phyloP scores from a whole-genome alignment of 2,888 invertebrate genomes.

The Ectobius pallidus region DNA sequence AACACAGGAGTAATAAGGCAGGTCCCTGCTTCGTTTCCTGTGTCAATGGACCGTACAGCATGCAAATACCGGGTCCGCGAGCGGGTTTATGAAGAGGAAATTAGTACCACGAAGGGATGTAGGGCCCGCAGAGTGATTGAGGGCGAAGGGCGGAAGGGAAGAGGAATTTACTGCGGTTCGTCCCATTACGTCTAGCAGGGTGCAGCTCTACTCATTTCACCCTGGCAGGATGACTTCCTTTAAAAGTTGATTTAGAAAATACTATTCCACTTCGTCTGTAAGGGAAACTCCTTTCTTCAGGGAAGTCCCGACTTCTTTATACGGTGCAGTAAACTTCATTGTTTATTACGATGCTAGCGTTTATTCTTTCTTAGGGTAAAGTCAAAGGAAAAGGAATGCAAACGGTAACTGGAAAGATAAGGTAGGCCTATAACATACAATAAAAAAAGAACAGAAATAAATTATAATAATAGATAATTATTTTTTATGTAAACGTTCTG shows the following conservation, averaged over 20 bases:
- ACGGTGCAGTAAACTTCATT: no score
- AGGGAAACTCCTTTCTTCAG: no score
- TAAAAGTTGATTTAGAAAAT: conserved; percentile 26
- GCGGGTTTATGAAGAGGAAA: conserved; percentile 27
- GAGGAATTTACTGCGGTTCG: conserved; percentile 8
- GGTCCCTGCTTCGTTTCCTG: conserved; percentile 11
- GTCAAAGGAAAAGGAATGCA: no score
- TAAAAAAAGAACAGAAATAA: no score
- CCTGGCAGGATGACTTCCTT: conserved; percentile 27
- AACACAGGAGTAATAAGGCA: not conserved
- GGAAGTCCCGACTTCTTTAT: no score
- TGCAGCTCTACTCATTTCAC: not conserved
- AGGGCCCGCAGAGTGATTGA: not conserved
- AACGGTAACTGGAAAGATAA: no score
- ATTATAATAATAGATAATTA: no score
- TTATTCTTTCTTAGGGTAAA: no score
- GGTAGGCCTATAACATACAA: no score
- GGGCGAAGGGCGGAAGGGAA: not conserved
- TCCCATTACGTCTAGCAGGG: not conserved
- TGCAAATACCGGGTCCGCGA: not conserved
- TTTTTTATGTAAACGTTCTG: no score
- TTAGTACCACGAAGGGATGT: conserved; percentile 21
- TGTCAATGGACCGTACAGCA: conserved; percentile 15
- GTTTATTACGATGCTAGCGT: no score
- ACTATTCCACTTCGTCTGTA: not conserved